phyloP scores from a whole-genome alignment of 2,797 vertebrate genomes.

The Hoplostethus mediterraneus region DNA sequence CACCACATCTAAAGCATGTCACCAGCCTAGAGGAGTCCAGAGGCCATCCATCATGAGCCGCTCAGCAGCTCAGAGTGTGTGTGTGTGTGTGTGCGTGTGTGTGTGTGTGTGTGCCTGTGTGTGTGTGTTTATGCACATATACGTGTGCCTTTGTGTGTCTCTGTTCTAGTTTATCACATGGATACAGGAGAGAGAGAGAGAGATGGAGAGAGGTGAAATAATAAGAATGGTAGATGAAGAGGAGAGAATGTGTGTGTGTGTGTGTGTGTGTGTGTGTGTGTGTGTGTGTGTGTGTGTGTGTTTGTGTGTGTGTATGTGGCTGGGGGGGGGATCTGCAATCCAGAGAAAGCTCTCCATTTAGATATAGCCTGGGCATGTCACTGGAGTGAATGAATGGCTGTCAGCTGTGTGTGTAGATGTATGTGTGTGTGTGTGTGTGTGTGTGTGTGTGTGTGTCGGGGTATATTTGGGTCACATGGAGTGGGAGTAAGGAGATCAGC shows the following conservation, averaged over 20 bases:
- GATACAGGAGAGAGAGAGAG: slow-evolving; percentile 4
- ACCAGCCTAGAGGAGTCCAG: slow-evolving; percentile 1
- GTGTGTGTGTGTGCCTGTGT: slow-evolving; percentile 13
- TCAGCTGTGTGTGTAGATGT: slow-evolving; percentile 66
- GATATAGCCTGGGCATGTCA: slow-evolving; percentile 71
- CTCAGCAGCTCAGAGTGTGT: neutral
- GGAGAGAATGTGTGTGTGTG: slow-evolving; percentile 11
- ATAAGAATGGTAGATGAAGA: slow-evolving; percentile 11
- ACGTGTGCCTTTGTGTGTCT: neutral
- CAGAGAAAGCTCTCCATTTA: slow-evolving; percentile 73
- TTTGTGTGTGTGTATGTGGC: neutral
- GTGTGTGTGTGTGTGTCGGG: slow-evolving; percentile 32
- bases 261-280: neutral
- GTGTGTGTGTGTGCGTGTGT: slow-evolving; percentile 11
- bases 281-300: neutral
- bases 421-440: slow-evolving; percentile 19
- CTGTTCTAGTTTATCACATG: slow-evolving; percentile 18
- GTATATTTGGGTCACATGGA: slow-evolving; percentile 66
- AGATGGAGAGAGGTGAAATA: slow-evolving; percentile 7
- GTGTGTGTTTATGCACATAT: slow-evolving; percentile 7
- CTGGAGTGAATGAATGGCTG: slow-evolving; percentile 72
- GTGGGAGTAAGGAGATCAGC: slow-evolving; percentile 72
- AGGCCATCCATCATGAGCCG: slow-evolving; percentile 1
- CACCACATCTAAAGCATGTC: slow-evolving; percentile 37
- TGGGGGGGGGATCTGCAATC: slow-evolving; percentile 41